phyloP scores from a whole-genome alignment of 2,888 invertebrate species.

The Drosophila fulvimacula region DNA sequence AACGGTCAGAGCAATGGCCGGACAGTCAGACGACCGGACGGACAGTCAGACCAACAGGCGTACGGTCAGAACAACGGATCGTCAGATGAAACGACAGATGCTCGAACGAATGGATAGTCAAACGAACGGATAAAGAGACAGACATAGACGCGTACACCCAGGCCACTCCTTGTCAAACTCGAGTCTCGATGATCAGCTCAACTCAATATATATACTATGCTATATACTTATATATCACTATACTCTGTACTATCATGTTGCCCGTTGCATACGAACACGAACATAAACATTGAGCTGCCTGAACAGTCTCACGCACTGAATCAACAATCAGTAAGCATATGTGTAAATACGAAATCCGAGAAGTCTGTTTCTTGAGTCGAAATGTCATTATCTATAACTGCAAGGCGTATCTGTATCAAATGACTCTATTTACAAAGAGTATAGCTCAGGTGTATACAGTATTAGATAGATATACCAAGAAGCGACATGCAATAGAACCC shows the following conservation, averaged over 20 bases:
- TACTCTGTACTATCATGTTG: not conserved
- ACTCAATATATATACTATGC: not conserved
- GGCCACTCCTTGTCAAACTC: not conserved
- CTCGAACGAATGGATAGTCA: too few relatives aligned
- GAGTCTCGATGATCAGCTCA: not conserved
- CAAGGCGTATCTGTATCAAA: not conserved
- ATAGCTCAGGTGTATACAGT: not conserved
- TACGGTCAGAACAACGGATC: not conserved
- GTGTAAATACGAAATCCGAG: not conserved
- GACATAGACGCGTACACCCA: too few relatives aligned
- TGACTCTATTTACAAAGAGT: not conserved
- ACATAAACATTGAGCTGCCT: not conserved
- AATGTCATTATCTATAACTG: not conserved
- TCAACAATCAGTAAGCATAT: not conserved
- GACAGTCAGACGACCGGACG: too few relatives aligned
- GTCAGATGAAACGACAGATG: too few relatives aligned
- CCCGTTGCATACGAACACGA: not conserved
- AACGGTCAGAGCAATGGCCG: not conserved
- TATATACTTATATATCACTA: not conserved
- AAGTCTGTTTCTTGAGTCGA: not conserved
- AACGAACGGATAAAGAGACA: too few relatives aligned
- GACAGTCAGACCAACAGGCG: not conserved
- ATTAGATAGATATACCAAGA: not conserved
- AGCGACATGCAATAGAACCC: not conserved
- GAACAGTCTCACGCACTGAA: not conserved